Base-by-base conservation (phyloP, 2,113 vertebrate genomes). In the Solea senegalensis region DNA sequence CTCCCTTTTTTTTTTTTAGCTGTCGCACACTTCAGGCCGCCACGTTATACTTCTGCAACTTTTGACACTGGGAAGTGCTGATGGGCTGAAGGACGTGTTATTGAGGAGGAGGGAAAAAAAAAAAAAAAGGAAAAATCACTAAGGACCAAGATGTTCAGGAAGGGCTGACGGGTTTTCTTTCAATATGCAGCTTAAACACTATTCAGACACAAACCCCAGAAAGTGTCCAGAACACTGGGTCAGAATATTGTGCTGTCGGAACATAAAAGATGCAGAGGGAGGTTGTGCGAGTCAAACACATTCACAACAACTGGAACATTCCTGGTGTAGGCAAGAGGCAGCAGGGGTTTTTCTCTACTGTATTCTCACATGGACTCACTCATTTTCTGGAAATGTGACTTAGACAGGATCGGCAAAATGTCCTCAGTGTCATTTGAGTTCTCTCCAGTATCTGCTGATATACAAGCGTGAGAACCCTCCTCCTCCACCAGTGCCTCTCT, bases 1-100 rank as follows among this genome's bases (percentile, higher is more conserved):
- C 34, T n/a, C 28, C 64, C 16, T 12, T n/a, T 52, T 26, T 56
- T 26, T 9, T 51, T 14, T 65, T 56, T 70, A 70, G 63, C 75
- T 50, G 63, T 53, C 9, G 15, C 59, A 66, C 39, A 27, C 58
- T 70, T 74, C 57, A 66, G 65, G 43, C 67, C n/a, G 13, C 43
- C 48, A 50, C 46, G 55, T 54, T 62, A 53, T 52, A 8, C 39
- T 56, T 54, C 26, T 45, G 27, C 13, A 16, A 12, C 13, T 40
- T 58, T 62, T 59, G 40, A 41, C 54, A 56, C 56, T 45, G n/a
- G 41, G 56, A 61, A 34, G 15, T 8, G 5, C 13, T 13, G 5
- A 0, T 50, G 56, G 2, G 57, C 11, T 1, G 34, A 34, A 34
- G 34, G 34, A 34, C 34, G 5, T 34, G 5, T 34, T 34, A 21